Evolutionary conservation across 1,140 invertebrate species (phyloP), one percentile per base, ranked within the genome.

Genomic region (Tetranychus urticae): DNA sequence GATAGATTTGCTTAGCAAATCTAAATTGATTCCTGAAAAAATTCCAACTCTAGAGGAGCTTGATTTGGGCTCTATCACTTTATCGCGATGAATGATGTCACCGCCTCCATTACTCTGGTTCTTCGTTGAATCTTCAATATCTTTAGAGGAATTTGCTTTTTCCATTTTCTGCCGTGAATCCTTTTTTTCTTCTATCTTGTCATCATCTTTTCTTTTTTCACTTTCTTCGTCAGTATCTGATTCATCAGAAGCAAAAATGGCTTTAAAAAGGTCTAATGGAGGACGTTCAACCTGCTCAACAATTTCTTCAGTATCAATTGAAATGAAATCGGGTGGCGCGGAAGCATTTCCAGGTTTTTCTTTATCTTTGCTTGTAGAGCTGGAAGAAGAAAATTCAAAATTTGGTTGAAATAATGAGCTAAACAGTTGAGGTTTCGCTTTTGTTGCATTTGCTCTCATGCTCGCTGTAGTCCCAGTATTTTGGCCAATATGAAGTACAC

Each of bases 161-260:
- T 23, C 3, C 7, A 52, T 23, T 23, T 52, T 33, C 5, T n/a
- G 7, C n/a, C 23, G 2, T 52, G 13, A 8, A 52, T 52, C 50
- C 23, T 50, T 50, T 5, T 50, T 50, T 50, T 52, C 50, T n/a
- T 12, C 5, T 52, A 8, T 6, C 1, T 52, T 39, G 34, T 48
- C 8, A 34, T 47, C 35, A 13, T 56, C 31, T 79, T 63, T 77
- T 79, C 70, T 55, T 14, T 64, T 47, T 45, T 59, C 37, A 4
- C 62, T 56, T 6, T 63, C 60, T 46, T 64, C 62, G 34, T 66
- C 62, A 10, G 67, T 65, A 46, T 65, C 63, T 61, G 77, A 66
- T 33, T 77, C 75, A 52, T 72, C 72, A 61, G 75, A 73, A 52
- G 72, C 71, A 67, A 79, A 78, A 62, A 79, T 77, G 13, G 76